These are phyloP conservation scores for Datnioides undecimradiatus DNA, from an alignment of 2,113 vertebrate genomes.

Conservation along the genomic window DNA sequence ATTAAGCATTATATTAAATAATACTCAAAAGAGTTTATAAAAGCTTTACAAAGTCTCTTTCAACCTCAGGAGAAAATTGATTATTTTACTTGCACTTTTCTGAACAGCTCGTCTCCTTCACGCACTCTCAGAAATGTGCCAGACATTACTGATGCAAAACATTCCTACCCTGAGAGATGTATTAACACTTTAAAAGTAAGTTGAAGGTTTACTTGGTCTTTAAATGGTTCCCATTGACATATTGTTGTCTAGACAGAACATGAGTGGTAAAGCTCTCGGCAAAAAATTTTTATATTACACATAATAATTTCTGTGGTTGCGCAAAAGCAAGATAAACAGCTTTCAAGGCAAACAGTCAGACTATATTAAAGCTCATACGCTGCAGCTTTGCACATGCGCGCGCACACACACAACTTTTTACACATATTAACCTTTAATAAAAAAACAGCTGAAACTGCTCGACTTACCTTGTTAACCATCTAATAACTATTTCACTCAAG, in stretches of 20 bases:
- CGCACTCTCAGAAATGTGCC: neutral
- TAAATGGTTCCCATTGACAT: conserved; percentile 16
- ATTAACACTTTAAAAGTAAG: conserved; percentile 22
- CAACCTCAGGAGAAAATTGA: neutral
- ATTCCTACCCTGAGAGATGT: neutral
- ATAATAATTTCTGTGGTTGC: conserved; percentile 11
- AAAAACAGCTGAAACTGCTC: neutral
- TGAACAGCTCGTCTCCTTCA: neutral
- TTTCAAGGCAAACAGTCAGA: conserved; percentile 12
- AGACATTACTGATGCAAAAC: neutral
- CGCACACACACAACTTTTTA: neutral
- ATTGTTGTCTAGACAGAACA: conserved; percentile 16
- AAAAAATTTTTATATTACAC: neutral
- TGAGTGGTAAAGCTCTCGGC: neutral
- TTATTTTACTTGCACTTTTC: neutral
- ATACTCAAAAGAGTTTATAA: neutral
- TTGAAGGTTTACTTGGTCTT: conserved; percentile 29
- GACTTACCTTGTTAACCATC: neutral
- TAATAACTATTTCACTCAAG: conserved; percentile 4
- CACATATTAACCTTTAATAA: neutral
- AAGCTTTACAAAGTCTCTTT: neutral
- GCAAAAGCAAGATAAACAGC: conserved; percentile 22
- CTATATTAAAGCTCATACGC: neutral
- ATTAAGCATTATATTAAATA: no score
- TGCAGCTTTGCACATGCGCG: neutral